Base-by-base conservation (phyloP, 2,797 vertebrate species). In the Rhynchotus rufescens region DNA sequence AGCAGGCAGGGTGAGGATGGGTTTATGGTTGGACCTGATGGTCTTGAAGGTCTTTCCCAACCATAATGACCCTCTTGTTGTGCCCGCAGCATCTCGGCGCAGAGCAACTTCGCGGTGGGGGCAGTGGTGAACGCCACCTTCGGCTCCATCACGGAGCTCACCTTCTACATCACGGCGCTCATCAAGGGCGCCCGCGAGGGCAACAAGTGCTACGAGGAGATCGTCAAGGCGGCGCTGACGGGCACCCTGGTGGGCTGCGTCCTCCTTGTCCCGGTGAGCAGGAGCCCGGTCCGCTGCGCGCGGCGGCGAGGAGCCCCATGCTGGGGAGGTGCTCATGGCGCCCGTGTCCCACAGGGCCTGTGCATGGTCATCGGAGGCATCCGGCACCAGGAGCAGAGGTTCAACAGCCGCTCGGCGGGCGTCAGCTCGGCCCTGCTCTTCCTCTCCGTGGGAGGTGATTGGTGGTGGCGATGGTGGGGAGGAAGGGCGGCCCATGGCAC, bases 301-400 rank as follows among this genome's bases (percentile, higher is more conserved):
- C 10, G 34, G 68, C 2, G 2, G 32, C 30, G 22, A n/a, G 52
- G 52, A 54, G 21, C 52, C 16, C 28, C 28, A 11, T 9, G 25
- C 38, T 12, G 62, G 51, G 47, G 25, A 14, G 10, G 44, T 1
- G 0, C 28, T 10, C 57, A 83, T 2, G 21, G 14, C 66, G 5
- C 20, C 51, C 11, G 30, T 40, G 44, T n/a, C 61, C 44, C 85
- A 7, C 51, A 99, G 99, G 98, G 98, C 12, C 96, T 99, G 82
- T 98, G 98, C 89, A 99, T 99, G 99, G 98, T 99, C 54, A 99
- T 99, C 1, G 98, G 98, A 21, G 99, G 98, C 22, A 97, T 98
- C 93, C 97, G 95, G 91, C 98, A 99, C 97, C 98, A 97, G 25
- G 98, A 99, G 95, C 98, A 99, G 94, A 96, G 98, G 28, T 99